Evolutionary conservation across 2,113 vertebrate species (phyloP).

Genomic region (Phyllostomus discolor): DNA sequence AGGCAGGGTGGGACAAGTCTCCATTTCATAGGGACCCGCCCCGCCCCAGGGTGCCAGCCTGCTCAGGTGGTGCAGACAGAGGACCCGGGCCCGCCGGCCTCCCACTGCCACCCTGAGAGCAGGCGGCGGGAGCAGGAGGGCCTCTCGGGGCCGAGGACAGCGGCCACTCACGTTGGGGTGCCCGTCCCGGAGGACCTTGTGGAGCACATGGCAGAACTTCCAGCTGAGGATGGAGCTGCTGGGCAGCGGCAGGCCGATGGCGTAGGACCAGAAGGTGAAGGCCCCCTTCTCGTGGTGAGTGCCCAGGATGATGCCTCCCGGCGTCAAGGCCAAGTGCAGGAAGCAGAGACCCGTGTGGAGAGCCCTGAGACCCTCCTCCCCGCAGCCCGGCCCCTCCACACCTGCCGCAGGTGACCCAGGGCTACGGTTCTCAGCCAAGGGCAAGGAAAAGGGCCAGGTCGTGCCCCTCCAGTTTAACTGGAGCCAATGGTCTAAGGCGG

Average conservation of each 20-base stretch:
- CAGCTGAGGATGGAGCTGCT: conserved; percentile 96
- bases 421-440: neutral
- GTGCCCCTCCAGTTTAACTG: neutral
- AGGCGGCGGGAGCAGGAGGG: neutral
- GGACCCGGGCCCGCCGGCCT: neutral
- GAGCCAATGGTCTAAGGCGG: neutral
- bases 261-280: conserved; percentile 97
- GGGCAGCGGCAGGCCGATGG: conserved; percentile 91
- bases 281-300: conserved; percentile 97
- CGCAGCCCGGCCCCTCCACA: rapidly evolving
- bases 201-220: conserved; percentile 98
- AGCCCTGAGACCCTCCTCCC: neutral
- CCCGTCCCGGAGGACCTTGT: conserved; percentile 95
- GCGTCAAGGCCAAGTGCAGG: conserved; percentile 79
- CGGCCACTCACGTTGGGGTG: conserved; percentile 91
- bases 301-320: conserved; percentile 93
- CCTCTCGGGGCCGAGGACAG: rapidly evolving
- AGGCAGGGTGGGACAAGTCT: rapidly evolving
- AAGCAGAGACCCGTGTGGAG: neutral
- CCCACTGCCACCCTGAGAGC: neutral
- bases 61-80: neutral
- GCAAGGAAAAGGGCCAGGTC: neutral
- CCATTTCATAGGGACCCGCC: rapidly evolving
- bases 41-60: neutral
- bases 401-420: neutral